These are phyloP conservation scores for Varecia variegata DNA, from an alignment of 2,797 vertebrate genomes.

Conservation along the genomic window DNA sequence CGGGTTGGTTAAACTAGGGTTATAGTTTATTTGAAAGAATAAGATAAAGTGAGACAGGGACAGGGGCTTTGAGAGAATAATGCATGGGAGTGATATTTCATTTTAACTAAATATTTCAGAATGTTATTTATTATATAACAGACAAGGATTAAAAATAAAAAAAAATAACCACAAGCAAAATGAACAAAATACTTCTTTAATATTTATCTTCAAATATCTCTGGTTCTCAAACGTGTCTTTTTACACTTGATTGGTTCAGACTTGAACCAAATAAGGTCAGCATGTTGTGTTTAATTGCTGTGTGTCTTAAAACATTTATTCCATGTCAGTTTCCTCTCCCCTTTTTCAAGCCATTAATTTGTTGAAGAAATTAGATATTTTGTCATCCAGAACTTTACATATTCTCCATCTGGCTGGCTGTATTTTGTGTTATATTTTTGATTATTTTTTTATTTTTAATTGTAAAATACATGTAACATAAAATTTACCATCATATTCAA, in stretches of 20 bases:
- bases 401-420: neutral
- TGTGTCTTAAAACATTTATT: neutral
- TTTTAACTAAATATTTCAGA: neutral
- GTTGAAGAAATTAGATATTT: neutral
- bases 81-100: neutral
- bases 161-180: neutral
- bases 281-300: neutral
- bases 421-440: neutral
- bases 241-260: neutral
- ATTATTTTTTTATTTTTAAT: neutral
- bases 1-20: neutral
- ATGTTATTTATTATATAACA: neutral
- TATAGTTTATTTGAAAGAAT: neutral
- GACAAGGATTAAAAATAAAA: neutral
- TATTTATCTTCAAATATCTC: neutral
- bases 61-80: neutral
- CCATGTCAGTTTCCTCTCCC: neutral
- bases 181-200: neutral
- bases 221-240: conserved; percentile 13
- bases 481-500: neutral
- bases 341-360: neutral
- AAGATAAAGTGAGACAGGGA: neutral
- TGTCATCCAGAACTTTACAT: neutral
- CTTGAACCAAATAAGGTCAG: neutral
- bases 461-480: neutral